Base-by-base conservation (phyloP, 2,797 vertebrate species). In the Pipistrellus kuhlii region DNA sequence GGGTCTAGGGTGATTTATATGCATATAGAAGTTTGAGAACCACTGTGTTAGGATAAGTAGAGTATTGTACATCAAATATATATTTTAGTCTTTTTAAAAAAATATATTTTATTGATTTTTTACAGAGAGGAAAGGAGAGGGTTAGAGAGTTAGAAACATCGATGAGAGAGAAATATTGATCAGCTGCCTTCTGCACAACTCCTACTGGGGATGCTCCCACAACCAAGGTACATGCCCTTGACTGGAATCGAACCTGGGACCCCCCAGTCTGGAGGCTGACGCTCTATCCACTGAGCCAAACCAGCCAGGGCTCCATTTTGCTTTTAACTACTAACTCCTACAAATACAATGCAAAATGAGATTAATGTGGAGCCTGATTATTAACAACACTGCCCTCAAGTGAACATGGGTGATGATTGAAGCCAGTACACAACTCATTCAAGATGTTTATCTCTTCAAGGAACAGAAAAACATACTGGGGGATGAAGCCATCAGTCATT, bases 311-410 rank as follows among this genome's bases (percentile, higher is more conserved):
- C 25, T 80, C 25, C 41, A 9, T 90, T 27, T 76, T 92, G 32
- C 48, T 89, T 93, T 95, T 82, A 71, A 82, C 32, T 62, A 21
- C 57, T 41, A 85, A 95, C n/a, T 41, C 17, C 80, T 62, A 87
- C 44, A 84, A n/a, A 55, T n/a, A 25, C n/a, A 66, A 8, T 88
- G 15, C n/a, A 72, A 78, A 46, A 88, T 77, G 30, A 78, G 88
- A 64, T 91, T 27, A 73, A 77, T 86, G 8, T n/a, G 59, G 59
- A 86, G 20, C 69, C 46, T 55, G 35, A 44, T 82, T 90, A 73
- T 68, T 89, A 32, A 85, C 20, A 84, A 69, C 13, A 78, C 0
- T 76, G 44, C 51, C 75, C 30, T 76, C 53, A 20, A 41, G 17
- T 71, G 44, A 90, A 86, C 23, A 32, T 81, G 35, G 14, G 6